Base-by-base conservation (phyloP, 2,113 vertebrate genomes). In the Xiphophorus hellerii region DNA sequence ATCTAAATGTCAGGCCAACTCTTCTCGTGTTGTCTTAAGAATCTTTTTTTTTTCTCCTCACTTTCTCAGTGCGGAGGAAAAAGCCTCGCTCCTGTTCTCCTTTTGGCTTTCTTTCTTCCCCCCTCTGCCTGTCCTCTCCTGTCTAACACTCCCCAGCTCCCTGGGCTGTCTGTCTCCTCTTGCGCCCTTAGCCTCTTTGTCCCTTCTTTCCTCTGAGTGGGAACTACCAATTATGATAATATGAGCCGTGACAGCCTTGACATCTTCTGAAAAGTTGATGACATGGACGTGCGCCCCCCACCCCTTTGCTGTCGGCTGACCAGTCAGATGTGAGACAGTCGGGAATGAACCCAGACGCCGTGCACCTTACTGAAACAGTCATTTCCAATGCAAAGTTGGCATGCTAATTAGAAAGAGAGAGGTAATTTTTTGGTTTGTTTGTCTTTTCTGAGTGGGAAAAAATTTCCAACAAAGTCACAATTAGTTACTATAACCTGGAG, bases 251-350 rank as follows among this genome's bases (percentile, higher is more conserved):
- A 88, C 89, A 89, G 88, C 39, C 71, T 63, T 79, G 83, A 85
- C 89, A 88, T 89, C 86, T 90, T 88, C 84, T 92, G 74, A 84
- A 87, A 71, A 90, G 65, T 73, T 65, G 67, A 85, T 77, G 77
- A 71, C 31, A 62, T 76, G 72, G 72, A 79, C 54, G 51, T 77
- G 64, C 73, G 74, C 77, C 35, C 71, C 58, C 69, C 73, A 76
- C 77, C 35, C 71, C 64, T 86, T 62, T 75, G 66, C 14, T 28
- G n/a, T 62, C 12, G 5, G 44, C 44, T 48, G 44, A 48, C 44
- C 30, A 68, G 60, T 13, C 0, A 30, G 74, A 77, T 71, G 74
- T 20, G 33, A 77, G 51, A 63, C 14, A 12, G 20, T 17, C 20
- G 60, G 39, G 58, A 67, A 63, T 22, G 2, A 8, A 48, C 58